A percentile compares a stretch with the other conserved stretches of the same genome.
Conservation (phyloP, 2,888 invertebrate genomes). For the Graphium colonna region DNA sequence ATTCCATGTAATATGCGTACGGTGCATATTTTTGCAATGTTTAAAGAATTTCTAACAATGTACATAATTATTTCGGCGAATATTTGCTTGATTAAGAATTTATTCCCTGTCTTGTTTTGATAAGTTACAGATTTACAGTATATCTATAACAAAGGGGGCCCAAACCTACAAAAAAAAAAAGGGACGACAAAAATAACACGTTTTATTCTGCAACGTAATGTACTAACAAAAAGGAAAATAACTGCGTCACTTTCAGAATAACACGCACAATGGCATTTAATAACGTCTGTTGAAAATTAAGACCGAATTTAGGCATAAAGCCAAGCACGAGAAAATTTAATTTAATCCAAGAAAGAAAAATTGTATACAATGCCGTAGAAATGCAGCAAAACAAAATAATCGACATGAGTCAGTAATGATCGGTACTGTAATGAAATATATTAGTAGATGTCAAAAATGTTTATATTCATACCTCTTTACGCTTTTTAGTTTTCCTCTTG, state of each 20-base stretch:
- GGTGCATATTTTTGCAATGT: no score
- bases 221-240: constrained; percentile 36
- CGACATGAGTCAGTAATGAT: constrained; percentile 2
- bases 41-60: constrained; percentile 1
- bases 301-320: constrained; percentile 16
- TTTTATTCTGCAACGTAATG: constrained; percentile 37
- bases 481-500: constrained; percentile 73
- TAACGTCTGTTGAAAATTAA: constrained; percentile 26
- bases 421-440: background rate
- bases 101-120: no score
- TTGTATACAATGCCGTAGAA: background rate
- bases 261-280: constrained; percentile 29
- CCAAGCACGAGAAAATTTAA: constrained; percentile 31
- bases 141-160: background rate
- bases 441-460: background rate
- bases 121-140: background rate
- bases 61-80: no score
- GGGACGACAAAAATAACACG: constrained; percentile 22
- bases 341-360: constrained; percentile 18
- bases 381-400: constrained; percentile 9
- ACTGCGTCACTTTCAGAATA: constrained; percentile 42
- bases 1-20: no score
- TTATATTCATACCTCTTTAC: constrained; percentile 65
- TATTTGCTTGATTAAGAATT: no score
- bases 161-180: background rate